Evolutionary conservation across 1,140 invertebrate genomes (phyloP).

Genomic region (Bombus soroeensis): DNA sequence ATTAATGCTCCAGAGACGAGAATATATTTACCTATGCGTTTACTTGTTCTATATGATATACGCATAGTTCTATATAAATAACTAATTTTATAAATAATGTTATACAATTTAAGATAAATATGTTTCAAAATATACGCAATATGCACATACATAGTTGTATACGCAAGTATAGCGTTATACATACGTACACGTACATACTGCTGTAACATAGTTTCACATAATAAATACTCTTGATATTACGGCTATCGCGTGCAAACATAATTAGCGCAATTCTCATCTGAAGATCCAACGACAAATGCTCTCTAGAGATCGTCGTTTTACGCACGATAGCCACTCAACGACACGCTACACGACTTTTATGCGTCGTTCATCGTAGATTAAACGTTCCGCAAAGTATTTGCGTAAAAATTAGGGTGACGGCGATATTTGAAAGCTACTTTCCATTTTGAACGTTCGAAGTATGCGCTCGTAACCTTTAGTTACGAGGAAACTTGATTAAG

Average conservation of each 20-base stretch:
- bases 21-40: too few species aligned
- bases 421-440: background rate
- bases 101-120: too few species aligned
- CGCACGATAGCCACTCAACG: background rate
- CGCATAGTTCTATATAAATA: too few species aligned
- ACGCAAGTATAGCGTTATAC: too few species aligned
- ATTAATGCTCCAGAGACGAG: too few species aligned
- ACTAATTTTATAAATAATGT: too few species aligned
- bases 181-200: too few species aligned
- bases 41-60: too few species aligned
- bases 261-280: background rate
- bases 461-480: background rate
- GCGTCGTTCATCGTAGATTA: background rate
- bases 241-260: background rate
- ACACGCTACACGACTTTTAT: background rate
- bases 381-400: background rate
- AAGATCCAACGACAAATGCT: too few species aligned
- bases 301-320: too few species aligned
- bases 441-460: background rate
- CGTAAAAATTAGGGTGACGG: background rate
- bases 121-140: too few species aligned
- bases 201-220: background rate
- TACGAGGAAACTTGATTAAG: conserved; percentile 18
- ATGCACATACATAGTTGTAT: too few species aligned
- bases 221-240: background rate